phyloP scores from a whole-genome alignment of 2,888 invertebrate species.

The Chrysolina haemoptera region DNA sequence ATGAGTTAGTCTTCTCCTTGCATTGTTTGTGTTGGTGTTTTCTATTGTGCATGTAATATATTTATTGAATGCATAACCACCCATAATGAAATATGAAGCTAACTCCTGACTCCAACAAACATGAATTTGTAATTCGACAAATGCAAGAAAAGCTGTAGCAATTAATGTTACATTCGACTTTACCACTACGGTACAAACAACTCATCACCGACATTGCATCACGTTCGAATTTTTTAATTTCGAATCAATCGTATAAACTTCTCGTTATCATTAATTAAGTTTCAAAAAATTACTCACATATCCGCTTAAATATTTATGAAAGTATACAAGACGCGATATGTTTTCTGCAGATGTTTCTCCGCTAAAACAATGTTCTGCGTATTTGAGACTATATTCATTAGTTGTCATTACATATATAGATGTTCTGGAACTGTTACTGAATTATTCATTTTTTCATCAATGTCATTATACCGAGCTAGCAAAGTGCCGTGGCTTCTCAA shows the following conservation, averaged over 20 bases:
- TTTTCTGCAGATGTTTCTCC: constrained; percentile 47
- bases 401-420: constrained; percentile 50
- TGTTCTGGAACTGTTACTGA: constrained; percentile 36
- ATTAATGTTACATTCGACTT: constrained; percentile 61
- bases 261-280: constrained; percentile 61
- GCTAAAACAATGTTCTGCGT: constrained; percentile 3
- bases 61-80: not conserved
- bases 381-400: constrained; percentile 31
- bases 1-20: too few relatives aligned
- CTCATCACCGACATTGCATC: constrained; percentile 56
- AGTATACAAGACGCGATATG: constrained; percentile 45
- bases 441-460: constrained; percentile 42
- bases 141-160: constrained; percentile 59
- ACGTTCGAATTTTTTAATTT: constrained; percentile 46
- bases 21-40: too few relatives aligned
- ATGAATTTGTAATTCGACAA: constrained; percentile 51
- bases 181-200: constrained; percentile 60
- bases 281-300: constrained; percentile 56
- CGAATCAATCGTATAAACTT: constrained; percentile 52
- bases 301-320: constrained; percentile 60
- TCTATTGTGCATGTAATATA: not conserved
- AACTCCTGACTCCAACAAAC: constrained; percentile 32
- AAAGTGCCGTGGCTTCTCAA: not conserved
- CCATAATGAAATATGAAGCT: not conserved
- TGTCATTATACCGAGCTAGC: constrained; percentile 7